Evolutionary conservation across 2,888 invertebrate genomes (phyloP), one percentile per base, ranked within the genome.

Genomic region (Pycnomerus fuliginosus): DNA sequence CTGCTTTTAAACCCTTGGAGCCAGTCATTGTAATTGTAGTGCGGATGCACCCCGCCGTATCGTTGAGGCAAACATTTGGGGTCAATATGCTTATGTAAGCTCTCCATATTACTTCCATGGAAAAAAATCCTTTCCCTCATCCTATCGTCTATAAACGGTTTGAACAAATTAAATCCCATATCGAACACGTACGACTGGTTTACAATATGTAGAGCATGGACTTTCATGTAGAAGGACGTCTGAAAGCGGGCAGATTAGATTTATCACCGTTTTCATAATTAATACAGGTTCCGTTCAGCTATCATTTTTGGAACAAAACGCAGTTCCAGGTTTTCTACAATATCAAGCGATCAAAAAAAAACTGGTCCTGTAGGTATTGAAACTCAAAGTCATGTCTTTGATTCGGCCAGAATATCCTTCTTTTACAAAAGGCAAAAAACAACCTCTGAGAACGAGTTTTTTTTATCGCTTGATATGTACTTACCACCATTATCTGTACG

Each of bases 121-220:
- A 86, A 83, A 49, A 65, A 75, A 2, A 77, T 62, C 22, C 72
- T 74, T 12, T 82, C 77, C 3, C 76, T 76, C 85, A 87, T 87
- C 20, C 75, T 65, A 1, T 80, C 69, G 60, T 80, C 22, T 12
- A 90, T 71, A n/a, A 89, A 72, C 0, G 88, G 88, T 57, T 85
- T 87, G 69, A 89, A 88, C 10, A 88, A 80, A 50, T 79, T 81
- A 66, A 83, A 87, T 34, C 85, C 81, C 52, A 84, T 81, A 67
- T 86, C 87, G 65, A 88, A 88, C 3, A 85, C 70, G 87, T 88
- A 88, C 1, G 87, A 84, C 64, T 89, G 86, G 67, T 87, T 83
- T 17, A 89, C 77, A 34, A 90, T 77, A 69, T 89, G 89, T 42
- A 89, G 80, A 0, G 85, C 83, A 51, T 83, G 73, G 0, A 83